phyloP scores from a whole-genome alignment of 92 coral and sea anemone species.

The Umimayanthus kanabou region DNA sequence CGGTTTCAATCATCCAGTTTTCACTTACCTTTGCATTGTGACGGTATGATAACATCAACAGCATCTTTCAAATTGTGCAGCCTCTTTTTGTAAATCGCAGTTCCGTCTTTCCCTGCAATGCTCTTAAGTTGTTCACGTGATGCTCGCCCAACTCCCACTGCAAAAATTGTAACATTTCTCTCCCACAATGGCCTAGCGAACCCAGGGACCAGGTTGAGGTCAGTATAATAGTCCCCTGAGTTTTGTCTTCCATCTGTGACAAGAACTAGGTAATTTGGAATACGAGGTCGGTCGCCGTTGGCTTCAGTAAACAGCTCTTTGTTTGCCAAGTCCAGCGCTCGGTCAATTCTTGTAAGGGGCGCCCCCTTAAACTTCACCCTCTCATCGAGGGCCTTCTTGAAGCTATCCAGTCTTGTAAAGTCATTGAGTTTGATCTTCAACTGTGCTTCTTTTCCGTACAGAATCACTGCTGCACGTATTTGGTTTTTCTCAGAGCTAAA shows the following conservation, averaged over 20 bases:
- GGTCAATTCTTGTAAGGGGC: constrained; percentile 19
- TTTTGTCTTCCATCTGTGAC: constrained; percentile 43
- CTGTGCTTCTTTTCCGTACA: constrained; percentile 7
- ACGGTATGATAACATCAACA: constrained; percentile 18
- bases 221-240: neutral
- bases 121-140: neutral
- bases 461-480: constrained; percentile 29
- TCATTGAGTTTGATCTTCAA: constrained; percentile 27
- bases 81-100: neutral
- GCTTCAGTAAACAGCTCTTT: neutral
- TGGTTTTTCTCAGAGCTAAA: constrained; percentile 5
- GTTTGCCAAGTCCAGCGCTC: constrained; percentile 14
- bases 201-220: neutral
- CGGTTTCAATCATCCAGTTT: neutral
- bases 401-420: neutral
- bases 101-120: constrained; percentile 17
- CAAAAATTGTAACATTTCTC: constrained; percentile 33
- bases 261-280: constrained; percentile 35
- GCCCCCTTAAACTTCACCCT: constrained; percentile 20
- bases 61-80: constrained; percentile 1
- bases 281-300: constrained; percentile 27
- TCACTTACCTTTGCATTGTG: constrained; percentile 24
- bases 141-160: constrained; percentile 29
- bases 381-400: constrained; percentile 10
- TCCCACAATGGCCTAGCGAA: constrained; percentile 32